Conservation (phyloP, 2,113 vertebrate genomes). For the Saguinus imperator region DNA sequence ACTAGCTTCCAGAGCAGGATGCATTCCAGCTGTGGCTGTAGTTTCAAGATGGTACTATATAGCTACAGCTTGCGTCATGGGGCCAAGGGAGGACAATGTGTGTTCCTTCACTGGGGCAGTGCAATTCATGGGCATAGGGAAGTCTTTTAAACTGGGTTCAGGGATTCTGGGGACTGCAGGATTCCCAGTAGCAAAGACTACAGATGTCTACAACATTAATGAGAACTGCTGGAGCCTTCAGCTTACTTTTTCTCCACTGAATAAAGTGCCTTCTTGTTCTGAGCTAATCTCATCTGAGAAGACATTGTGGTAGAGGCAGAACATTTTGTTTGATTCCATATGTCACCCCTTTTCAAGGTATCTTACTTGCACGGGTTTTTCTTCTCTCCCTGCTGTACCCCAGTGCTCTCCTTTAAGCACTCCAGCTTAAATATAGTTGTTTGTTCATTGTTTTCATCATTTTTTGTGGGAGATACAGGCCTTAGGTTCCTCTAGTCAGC, state of each 20-base stretch:
- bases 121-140: not conserved
- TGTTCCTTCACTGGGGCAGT: not conserved
- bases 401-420: not conserved
- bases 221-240: not conserved
- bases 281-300: not conserved
- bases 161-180: not conserved
- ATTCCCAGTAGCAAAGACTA: not conserved
- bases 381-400: not conserved
- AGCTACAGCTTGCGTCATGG: not conserved
- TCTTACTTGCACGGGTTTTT: not conserved
- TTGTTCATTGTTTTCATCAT: not conserved
- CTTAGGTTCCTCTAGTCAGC: not conserved
- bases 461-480: not conserved
- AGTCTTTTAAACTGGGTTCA: not conserved
- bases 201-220: not conserved
- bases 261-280: not conserved
- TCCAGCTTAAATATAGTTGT: not conserved
- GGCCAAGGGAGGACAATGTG: not conserved
- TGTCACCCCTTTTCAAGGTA: not conserved
- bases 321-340: not conserved
- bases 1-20: not conserved
- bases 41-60: not conserved
- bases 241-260: not conserved
- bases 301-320: not conserved
- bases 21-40: not conserved